Conservation (phyloP, 23 tunicate species). For the Clavelina lepadiformis region DNA sequence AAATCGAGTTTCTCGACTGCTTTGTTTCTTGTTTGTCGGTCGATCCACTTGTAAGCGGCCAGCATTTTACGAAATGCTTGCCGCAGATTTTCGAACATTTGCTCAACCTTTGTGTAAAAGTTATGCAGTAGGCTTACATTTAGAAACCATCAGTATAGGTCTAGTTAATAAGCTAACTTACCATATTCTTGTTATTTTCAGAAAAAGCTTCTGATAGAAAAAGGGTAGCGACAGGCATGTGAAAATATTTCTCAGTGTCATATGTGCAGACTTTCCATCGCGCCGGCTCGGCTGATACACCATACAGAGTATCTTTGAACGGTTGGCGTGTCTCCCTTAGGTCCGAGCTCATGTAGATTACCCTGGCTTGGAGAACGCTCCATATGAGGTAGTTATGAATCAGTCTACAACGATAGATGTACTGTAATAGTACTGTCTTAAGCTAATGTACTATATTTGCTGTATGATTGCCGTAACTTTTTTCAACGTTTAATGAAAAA, state of each 20-base stretch:
- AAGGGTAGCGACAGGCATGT: conserved; percentile 79
- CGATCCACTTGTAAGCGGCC: conserved; percentile 86
- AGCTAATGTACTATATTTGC: too few relatives aligned
- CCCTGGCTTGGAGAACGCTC: conserved; percentile 56
- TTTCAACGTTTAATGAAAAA: too few relatives aligned
- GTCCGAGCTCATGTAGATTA: conserved; percentile 47
- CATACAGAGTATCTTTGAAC: conserved; percentile 54
- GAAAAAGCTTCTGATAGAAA: conserved; percentile 66
- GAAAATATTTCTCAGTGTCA: conserved; percentile 45
- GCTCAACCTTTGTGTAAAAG: too few relatives aligned
- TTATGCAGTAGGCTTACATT: too few relatives aligned
- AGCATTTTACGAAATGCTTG: conserved; percentile 51
- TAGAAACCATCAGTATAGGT: too few relatives aligned
- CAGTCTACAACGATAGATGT: too few relatives aligned
- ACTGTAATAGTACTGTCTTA: too few relatives aligned
- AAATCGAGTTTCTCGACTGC: conserved; percentile 55
- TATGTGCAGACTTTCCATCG: conserved; percentile 87
- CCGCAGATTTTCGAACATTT: conserved; percentile 77
- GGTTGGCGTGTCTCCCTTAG: conserved; percentile 57
- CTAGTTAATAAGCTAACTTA: too few relatives aligned
- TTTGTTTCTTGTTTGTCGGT: conserved; percentile 47
- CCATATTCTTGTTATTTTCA: conserved; percentile 68
- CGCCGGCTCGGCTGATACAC: conserved; percentile 41
- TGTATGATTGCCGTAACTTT: too few relatives aligned
- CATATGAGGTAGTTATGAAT: conserved; percentile 89